phyloP scores from a whole-genome alignment of 2,113 vertebrate species.

The Oncorhynchus nerka region DNA sequence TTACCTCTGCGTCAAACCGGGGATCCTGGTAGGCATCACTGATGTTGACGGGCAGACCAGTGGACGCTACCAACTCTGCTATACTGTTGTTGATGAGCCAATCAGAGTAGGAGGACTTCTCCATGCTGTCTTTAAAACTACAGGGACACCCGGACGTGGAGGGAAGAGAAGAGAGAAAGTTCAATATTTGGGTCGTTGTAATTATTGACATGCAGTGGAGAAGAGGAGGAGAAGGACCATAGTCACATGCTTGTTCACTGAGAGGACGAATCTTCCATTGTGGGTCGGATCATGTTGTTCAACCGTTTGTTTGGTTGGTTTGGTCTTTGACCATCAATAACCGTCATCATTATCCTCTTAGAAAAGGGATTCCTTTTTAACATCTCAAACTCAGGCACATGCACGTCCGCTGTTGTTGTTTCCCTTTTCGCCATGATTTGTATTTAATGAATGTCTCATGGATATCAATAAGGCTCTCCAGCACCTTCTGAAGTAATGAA shows the following conservation, averaged over 20 bases:
- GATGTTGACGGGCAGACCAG: constrained; percentile 96
- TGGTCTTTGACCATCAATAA: neutral
- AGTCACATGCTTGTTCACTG: neutral
- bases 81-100: constrained; percentile 98
- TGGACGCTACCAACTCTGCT: constrained; percentile 95
- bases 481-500: constrained; percentile 61
- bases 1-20: constrained; percentile 95
- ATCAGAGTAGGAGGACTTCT: constrained; percentile 94
- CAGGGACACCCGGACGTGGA: constrained; percentile 22
- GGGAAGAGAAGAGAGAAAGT: neutral
- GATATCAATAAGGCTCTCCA: constrained; percentile 49
- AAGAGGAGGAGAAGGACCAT: neutral
- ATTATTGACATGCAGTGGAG: neutral
- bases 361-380: neutral
- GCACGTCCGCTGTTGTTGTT: constrained; percentile 16
- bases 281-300: neutral
- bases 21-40: constrained; percentile 97
- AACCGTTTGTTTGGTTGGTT: neutral
- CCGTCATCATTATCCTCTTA: neutral
- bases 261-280: neutral
- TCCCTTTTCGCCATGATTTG: constrained; percentile 28
- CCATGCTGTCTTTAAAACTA: constrained; percentile 94
- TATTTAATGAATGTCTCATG: constrained; percentile 56
- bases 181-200: neutral
- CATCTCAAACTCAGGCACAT: constrained; percentile 19